A percentile compares a stretch with the other conserved stretches of the same genome.
These are phyloP conservation scores for Phyllostomus discolor DNA, from an alignment of 2,113 vertebrate species.

Conservation along the genomic window DNA sequence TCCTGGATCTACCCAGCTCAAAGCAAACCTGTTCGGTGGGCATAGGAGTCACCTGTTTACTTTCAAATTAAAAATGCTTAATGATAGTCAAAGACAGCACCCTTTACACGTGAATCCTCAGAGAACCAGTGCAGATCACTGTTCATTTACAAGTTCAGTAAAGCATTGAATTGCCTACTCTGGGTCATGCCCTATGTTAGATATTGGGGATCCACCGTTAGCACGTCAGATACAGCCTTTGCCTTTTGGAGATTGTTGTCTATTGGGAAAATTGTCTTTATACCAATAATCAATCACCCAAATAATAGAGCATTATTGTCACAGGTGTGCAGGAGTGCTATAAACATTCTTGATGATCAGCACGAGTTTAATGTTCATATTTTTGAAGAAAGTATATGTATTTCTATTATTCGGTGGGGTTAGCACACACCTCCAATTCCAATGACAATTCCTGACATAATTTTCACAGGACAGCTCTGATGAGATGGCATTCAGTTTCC, in stretches of 20 bases:
- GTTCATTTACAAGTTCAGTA: background rate
- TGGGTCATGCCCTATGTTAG: background rate
- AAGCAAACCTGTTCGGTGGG: background rate
- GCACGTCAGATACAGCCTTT: background rate
- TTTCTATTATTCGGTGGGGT: background rate
- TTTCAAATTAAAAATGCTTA: background rate
- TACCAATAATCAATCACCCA: background rate
- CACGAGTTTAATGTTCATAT: background rate
- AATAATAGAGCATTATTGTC: background rate
- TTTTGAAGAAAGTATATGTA: background rate
- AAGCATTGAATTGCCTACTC: background rate
- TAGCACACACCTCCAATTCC: background rate
- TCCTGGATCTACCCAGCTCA: background rate
- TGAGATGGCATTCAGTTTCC: background rate
- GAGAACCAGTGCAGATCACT: background rate
- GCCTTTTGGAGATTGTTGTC: background rate
- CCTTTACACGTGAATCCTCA: background rate
- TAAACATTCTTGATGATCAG: background rate
- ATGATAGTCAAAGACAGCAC: background rate
- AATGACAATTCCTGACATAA: background rate
- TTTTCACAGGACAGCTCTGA: background rate
- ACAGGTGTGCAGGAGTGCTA: background rate
- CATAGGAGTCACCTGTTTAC: background rate
- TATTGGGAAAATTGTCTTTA: background rate
- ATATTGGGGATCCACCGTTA: background rate